phyloP scores from a whole-genome alignment of 2,888 invertebrate genomes.

The Drosophila borealis region DNA sequence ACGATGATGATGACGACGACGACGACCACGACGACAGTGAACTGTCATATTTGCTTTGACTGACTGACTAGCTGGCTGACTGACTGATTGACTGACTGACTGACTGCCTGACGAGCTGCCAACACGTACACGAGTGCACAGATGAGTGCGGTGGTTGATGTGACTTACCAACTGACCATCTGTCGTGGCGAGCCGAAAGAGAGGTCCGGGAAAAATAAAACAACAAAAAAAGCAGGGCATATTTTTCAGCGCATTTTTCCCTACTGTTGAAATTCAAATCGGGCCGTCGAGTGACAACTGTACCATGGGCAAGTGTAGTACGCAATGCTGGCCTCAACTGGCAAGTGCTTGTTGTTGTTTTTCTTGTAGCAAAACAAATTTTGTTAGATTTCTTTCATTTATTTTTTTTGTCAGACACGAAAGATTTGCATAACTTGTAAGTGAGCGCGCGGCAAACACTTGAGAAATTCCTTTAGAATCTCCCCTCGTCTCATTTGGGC shows the following conservation, averaged over 20 bases:
- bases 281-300: conserved; percentile 67
- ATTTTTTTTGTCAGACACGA: conserved; percentile 24
- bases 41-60: conserved; percentile 75
- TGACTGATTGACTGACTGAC: conserved; percentile 47
- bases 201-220: conserved; percentile 18
- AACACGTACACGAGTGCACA: conserved; percentile 43
- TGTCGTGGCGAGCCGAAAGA: conserved; percentile 63
- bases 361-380: conserved; percentile 30
- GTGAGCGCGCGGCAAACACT: conserved; percentile 51
- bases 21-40: conserved; percentile 65
- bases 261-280: conserved; percentile 64
- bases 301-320: conserved; percentile 66
- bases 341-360: conserved; percentile 45
- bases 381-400: conserved; percentile 21
- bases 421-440: conserved; percentile 74
- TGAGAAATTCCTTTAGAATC: conserved; percentile 67
- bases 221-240: conserved; percentile 51
- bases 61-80: conserved; percentile 54
- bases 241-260: conserved; percentile 57
- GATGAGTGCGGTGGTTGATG: conserved; percentile 67
- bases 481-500: conserved; percentile 45
- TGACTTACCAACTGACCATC: conserved; percentile 82
- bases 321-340: conserved; percentile 20
- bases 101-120: conserved; percentile 56
- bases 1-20: conserved; percentile 36